Evolutionary conservation across 2,888 invertebrate genomes (phyloP).

Genomic region (Chironomus riparius): DNA sequence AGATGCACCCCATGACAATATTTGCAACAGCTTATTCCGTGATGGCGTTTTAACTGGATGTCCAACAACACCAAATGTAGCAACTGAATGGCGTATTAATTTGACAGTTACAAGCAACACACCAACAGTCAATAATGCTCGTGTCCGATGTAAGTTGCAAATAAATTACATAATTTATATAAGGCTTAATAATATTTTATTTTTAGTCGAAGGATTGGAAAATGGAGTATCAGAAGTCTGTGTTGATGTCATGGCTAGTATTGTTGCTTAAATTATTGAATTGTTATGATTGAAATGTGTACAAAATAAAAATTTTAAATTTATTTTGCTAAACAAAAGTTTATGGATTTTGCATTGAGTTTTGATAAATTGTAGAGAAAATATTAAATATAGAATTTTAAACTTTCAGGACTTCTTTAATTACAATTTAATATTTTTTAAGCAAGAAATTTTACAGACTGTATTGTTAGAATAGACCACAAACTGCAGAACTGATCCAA

Average conservation of each 20-base stretch:
- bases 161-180: too few species aligned
- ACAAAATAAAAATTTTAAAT: too few species aligned
- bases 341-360: too few species aligned
- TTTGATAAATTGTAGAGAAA: too few species aligned
- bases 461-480: too few species aligned
- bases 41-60: not conserved
- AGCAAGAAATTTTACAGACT: too few species aligned
- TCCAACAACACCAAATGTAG: not conserved
- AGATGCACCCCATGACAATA: not conserved
- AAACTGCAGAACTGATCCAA: too few species aligned
- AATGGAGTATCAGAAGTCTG: not conserved
- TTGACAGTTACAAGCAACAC: not conserved
- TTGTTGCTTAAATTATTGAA: not conserved
- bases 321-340: too few species aligned
- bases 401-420: too few species aligned
- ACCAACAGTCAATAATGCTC: not conserved
- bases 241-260: not conserved
- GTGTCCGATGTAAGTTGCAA: not conserved
- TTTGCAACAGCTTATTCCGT: not conserved
- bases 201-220: not conserved
- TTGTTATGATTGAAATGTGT: too few species aligned
- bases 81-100: not conserved
- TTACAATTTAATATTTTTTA: too few species aligned
- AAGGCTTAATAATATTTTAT: not conserved
- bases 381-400: too few species aligned